Conservation (phyloP, 2,797 vertebrate species). For the Tangara arthus region DNA sequence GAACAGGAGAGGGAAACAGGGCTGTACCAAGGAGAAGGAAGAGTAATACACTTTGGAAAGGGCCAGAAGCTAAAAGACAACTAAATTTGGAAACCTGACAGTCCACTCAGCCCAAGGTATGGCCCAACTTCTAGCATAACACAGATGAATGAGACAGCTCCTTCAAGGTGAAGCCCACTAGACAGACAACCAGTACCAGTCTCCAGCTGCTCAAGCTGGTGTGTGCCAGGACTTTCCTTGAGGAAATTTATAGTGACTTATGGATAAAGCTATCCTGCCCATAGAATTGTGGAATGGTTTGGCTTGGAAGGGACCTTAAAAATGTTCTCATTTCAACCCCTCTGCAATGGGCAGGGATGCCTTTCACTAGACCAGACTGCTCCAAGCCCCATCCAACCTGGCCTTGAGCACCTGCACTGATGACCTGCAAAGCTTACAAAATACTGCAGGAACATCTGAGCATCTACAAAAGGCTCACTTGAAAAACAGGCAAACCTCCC, state of each 20-base stretch:
- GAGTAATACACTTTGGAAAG: neutral
- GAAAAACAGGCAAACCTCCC: neutral
- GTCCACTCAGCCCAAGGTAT: neutral
- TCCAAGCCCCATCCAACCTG: neutral
- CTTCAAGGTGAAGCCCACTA: neutral
- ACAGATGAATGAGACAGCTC: neutral
- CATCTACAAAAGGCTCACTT: neutral
- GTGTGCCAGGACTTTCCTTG: neutral
- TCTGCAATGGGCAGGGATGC: neutral
- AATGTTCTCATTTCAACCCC: accelerated
- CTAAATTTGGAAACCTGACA: neutral
- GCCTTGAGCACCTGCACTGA: neutral
- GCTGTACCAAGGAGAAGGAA: neutral
- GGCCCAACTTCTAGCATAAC: neutral
- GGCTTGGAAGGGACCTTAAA: neutral
- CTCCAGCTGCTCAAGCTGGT: neutral
- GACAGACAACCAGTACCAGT: neutral
- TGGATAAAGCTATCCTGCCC: neutral
- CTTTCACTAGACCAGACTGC: neutral
- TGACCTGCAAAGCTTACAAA: neutral
- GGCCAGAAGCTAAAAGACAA: neutral
- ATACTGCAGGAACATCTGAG: neutral
- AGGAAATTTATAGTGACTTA: neutral
- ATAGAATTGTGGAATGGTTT: neutral
- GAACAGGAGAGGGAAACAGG: neutral